Base-by-base conservation (phyloP, 64 coral and sea anemone genomes). In the Montipora efflorescens region DNA sequence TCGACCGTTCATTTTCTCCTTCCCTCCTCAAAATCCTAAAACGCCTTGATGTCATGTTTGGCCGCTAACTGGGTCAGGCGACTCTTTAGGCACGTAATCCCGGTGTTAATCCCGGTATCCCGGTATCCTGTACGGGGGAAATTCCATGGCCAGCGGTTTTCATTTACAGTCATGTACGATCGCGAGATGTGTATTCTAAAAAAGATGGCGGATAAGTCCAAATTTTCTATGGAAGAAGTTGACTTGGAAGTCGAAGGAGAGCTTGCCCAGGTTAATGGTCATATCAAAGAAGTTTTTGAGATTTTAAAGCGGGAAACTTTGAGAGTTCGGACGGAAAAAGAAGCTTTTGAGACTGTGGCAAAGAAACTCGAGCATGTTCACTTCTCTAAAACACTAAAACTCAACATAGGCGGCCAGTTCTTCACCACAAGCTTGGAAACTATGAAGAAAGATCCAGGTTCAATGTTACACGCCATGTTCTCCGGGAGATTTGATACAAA, bases 341-440 rank as follows among this genome's bases (percentile, higher is more conserved):
- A 77, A 77, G 81, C 91, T 13, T 92, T 92, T 20, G 81, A 85
- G 47, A 86, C 91, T 19, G 72, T 87, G 3, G 71, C 91, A 50
- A 92, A 87, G 73, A 92, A 92, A 55, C 55, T 92, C 1, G 53
- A 92, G 59, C 10, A 80, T 80, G 47, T 52, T 18, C 53, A 80
- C 53, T 89, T 89, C 23, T 22, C 72, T 4, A 49, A 69, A 3
- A 77, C 74, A 19, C 8, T 89, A 16, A 76, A 89, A 3, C 48
- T 89, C 0, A 89, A 89, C 51, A 67, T 89, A 19, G 87, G 87
- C 0, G 87, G 87, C 11, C 74, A 76, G 36, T 11, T 53, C n/a
- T 89, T 76, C 51, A 89, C 87, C 25, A 89, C 87, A 43, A 76
- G 71, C 75, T 53, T 76, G 8, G 1, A 89, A 36, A 89, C 87